Conservation (phyloP, 2,888 invertebrate genomes). For the Epinotia bilunana region DNA sequence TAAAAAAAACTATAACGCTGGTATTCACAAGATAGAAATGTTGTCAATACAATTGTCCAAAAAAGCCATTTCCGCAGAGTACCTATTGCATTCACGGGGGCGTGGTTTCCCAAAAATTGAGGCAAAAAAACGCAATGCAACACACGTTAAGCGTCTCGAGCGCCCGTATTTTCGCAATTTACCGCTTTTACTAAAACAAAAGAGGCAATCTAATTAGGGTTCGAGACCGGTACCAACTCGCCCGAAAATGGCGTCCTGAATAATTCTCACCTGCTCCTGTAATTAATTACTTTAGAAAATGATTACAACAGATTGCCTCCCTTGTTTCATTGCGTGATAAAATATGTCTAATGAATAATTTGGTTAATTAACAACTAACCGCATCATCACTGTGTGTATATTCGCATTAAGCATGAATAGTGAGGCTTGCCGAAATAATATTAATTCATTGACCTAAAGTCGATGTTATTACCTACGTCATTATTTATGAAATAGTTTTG, state of each 20-base stretch:
- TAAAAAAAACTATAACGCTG: too few relatives aligned
- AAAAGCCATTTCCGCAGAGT: too few relatives aligned
- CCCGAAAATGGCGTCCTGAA: conserved; percentile 41
- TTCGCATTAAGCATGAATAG: conserved; percentile 5
- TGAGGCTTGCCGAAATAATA: background rate
- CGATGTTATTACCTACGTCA: background rate
- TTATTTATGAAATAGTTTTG: background rate
- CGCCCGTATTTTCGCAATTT: conserved; percentile 42
- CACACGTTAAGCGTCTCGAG: conserved; percentile 15
- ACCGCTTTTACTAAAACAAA: conserved; percentile 43
- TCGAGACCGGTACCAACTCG: conserved; percentile 35
- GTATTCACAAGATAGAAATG: too few relatives aligned
- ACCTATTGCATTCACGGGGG: too few relatives aligned
- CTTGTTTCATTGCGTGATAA: conserved; percentile 35
- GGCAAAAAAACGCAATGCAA: background rate
- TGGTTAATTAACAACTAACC: conserved; percentile 36
- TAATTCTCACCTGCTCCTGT: conserved; percentile 44
- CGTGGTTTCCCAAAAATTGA: too few relatives aligned
- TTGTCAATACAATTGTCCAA: too few relatives aligned
- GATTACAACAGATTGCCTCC: conserved; percentile 44
- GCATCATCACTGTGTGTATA: conserved; percentile 11
- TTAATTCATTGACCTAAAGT: background rate
- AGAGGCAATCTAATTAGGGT: conserved; percentile 44
- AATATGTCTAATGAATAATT: conserved; percentile 37
- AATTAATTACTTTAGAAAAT: conserved; percentile 45